Base-by-base conservation (phyloP, 2,113 vertebrate species). In the Rynchops niger region DNA sequence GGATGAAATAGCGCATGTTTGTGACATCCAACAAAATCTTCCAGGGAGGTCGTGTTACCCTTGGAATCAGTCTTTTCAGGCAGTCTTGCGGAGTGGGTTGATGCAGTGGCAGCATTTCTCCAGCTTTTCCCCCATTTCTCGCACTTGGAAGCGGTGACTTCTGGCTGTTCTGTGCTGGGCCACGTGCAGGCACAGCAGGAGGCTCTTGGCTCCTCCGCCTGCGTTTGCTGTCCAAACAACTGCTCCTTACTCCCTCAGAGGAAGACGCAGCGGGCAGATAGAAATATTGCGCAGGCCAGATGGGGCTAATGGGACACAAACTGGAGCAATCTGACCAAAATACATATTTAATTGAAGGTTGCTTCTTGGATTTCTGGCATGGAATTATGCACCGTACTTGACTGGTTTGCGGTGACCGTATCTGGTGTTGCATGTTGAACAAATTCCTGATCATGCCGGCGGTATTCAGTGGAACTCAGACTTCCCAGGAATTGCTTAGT, bases 131-230 rank as follows among this genome's bases (percentile, higher is more conserved):
- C 43, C 42, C 22, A 36, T 61, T 95, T 88, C 84, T 86, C 63
- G 49, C 53, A 45, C 25, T 96, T 95, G 95, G 84, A 94, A 91
- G 43, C 6, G 5, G 27, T 82, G 74, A 82, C 82, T 94, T 85
- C 78, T 95, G 96, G 70, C 92, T 95, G 82, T 73, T 85, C 49
- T 73, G 56, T 82, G 70, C 84, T 92, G 90, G 82, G 72, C 87
- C 90, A 86, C 96, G 94, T 93, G 92, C 90, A 90, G 85, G n/a
- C 87, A 82, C 74, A 94, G 90, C 95, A 80, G 92, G 95, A 92
- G 66, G 49, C 53, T 52, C 49, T 94, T 96, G 93, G 96, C 96
- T 96, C 52, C 82, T 82, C 85, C 82, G 40, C 10, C 52, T 91
- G 62, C 71, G 23, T 93, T 92, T 95, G 66, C 66, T 92, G 45